Conservation (phyloP, 2,888 invertebrate species). For the Plagodis dolabraria region DNA sequence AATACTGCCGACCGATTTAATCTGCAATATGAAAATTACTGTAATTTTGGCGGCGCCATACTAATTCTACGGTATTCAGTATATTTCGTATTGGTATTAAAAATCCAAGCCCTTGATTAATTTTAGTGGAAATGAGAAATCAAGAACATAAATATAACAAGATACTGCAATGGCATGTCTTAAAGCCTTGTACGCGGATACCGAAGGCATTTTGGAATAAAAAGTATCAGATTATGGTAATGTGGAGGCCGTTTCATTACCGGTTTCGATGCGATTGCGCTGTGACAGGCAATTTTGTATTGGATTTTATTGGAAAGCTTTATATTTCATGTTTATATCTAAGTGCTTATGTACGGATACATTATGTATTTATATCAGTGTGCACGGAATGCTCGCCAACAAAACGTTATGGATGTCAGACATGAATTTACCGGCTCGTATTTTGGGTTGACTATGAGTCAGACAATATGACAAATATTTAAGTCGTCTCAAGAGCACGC, state of each 20-base stretch:
- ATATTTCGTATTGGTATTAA: too few relatives aligned
- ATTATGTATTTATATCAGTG: conserved; percentile 33
- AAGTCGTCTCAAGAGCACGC: conserved; percentile 24
- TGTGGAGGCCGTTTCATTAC: conserved; percentile 53
- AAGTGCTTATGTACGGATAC: conserved; percentile 36
- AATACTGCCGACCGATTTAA: too few relatives aligned
- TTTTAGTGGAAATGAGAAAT: not conserved
- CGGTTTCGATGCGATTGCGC: conserved; percentile 50
- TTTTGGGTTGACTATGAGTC: conserved; percentile 33
- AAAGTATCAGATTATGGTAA: conserved; percentile 43
- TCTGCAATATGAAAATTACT: too few relatives aligned
- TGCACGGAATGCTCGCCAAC: conserved; percentile 31
- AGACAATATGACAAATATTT: conserved; percentile 27
- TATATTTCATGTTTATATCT: conserved; percentile 51
- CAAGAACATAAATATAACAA: conserved; percentile 7
- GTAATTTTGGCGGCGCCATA: too few relatives aligned
- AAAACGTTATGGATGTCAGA: conserved; percentile 27
- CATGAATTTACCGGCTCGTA: conserved; percentile 29
- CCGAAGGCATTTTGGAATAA: conserved; percentile 36
- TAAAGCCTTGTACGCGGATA: conserved; percentile 26
- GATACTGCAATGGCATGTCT: conserved; percentile 28
- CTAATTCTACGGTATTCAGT: too few relatives aligned
- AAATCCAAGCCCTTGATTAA: not conserved
- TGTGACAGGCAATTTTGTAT: conserved; percentile 53
- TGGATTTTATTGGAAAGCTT: conserved; percentile 61